Base-by-base conservation (phyloP, 2,888 invertebrate genomes). In the Steromphala cineraria region DNA sequence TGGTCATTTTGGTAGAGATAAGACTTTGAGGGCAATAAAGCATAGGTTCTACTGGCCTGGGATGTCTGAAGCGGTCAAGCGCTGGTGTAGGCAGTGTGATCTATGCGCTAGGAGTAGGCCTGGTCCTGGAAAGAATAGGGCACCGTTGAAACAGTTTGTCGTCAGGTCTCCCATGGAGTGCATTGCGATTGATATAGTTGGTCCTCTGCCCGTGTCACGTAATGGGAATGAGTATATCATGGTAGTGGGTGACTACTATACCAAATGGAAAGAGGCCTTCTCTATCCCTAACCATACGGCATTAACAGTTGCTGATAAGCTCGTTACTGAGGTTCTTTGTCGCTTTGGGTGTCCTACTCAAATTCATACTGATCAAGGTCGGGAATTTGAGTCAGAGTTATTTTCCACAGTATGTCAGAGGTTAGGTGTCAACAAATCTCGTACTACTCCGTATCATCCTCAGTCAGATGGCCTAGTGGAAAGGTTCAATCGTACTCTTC, bases 1-100 rank as follows among this genome's bases (percentile, higher is more conserved):
- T 5, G 78, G 78, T 56, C 71, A 81, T 74, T 56, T 81, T 31
- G 81, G 71, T 53, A 40, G 78, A 0, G 74, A 77, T 5, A 80
- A 31, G 55, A 77, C 80, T 36, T 5, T 80, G 0, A 67, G 52
- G 13, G 15, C 46, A 2, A 8, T 80, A 4, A 80, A 53, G 31
- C 28, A 21, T 10, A 28, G 77, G 28, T 80, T 77, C 71, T 80
- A 52, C 53, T 56, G 75, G 80, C 80, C 80, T 0, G 52, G 52
- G 13, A 74, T 75, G 62, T 53, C 52, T 1, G 21, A 31, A 2
- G 75, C 53, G 19, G 24, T 80, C 15, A n/a, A n/a, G n/a, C n/a
- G n/a, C n/a, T n/a, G n/a, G n/a, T n/a, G n/a, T n/a, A n/a, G n/a
- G n/a, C n/a, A n/a, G 40, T 80, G 80, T 53, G 67, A 75, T 15